Evolutionary conservation across 2,797 vertebrate genomes (phyloP).

Genomic region (Halcyon smyrnensis): DNA sequence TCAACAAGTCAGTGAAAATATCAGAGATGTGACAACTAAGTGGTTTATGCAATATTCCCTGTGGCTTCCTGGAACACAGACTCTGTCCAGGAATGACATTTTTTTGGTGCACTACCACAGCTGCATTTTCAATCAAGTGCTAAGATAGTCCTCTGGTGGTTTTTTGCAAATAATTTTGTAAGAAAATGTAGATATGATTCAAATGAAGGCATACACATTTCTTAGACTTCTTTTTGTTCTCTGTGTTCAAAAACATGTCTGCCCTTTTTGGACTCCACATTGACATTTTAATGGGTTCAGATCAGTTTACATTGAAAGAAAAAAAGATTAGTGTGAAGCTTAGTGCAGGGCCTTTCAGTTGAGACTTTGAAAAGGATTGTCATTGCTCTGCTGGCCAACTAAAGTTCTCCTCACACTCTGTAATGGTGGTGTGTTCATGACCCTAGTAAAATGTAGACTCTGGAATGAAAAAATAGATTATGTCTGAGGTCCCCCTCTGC

Average conservation of each 20-base stretch:
- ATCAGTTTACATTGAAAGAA: background rate
- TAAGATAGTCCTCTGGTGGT: fast-evolving
- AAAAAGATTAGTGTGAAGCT: background rate
- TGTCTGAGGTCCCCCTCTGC: fast-evolving
- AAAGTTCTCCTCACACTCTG: background rate
- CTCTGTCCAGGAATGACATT: background rate
- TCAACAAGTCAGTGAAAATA: background rate
- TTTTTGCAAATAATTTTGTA: background rate
- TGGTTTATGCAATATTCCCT: background rate
- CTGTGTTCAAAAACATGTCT: background rate
- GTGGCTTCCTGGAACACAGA: background rate
- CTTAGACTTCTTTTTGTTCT: background rate
- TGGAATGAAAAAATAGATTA: background rate
- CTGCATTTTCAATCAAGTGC: background rate
- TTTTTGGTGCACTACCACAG: background rate
- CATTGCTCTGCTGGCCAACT: background rate
- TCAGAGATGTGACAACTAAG: background rate
- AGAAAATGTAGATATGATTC: background rate
- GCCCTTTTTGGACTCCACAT: background rate
- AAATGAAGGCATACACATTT: background rate
- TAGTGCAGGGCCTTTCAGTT: background rate
- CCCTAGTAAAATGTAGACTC: background rate
- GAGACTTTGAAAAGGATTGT: constrained; percentile 17
- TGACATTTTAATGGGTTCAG: constrained; percentile 13
- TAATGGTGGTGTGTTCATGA: background rate